phyloP scores from a whole-genome alignment of 2,113 vertebrate genomes.

The Eonycteris spelaea region DNA sequence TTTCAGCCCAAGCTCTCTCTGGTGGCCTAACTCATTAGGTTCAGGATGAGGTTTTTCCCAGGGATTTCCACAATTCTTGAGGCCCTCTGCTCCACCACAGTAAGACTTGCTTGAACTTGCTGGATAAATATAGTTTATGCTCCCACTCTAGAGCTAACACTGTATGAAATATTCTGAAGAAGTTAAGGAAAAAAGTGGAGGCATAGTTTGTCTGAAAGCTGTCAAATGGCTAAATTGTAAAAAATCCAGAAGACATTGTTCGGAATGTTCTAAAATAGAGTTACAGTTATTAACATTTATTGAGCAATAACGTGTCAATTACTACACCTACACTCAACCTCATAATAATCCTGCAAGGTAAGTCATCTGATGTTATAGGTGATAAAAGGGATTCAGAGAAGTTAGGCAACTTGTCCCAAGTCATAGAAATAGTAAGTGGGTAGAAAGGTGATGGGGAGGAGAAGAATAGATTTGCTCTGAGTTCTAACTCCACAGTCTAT shows the following conservation, averaged over 20 bases:
- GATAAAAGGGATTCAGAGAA: background rate
- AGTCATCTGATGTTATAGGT: background rate
- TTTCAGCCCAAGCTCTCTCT: background rate
- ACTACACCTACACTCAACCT: background rate
- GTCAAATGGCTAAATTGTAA: background rate
- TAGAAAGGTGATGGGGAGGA: background rate
- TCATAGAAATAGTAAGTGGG: background rate
- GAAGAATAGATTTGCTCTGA: background rate
- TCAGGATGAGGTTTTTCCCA: background rate
- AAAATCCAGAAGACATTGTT: background rate
- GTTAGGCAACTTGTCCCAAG: background rate
- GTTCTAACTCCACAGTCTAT: background rate
- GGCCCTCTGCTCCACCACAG: background rate
- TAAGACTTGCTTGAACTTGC: background rate
- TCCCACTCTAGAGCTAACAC: background rate
- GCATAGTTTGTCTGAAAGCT: background rate
- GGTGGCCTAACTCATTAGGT: background rate
- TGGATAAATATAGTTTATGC: background rate
- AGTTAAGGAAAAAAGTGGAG: background rate
- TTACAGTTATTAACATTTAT: background rate
- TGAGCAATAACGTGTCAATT: background rate
- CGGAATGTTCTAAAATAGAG: background rate
- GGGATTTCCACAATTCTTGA: background rate
- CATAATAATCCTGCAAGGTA: background rate
- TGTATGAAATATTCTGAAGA: background rate